Evolutionary conservation across 1,140 invertebrate species (phyloP).

Genomic region (Meloidogyne floridensis): DNA sequence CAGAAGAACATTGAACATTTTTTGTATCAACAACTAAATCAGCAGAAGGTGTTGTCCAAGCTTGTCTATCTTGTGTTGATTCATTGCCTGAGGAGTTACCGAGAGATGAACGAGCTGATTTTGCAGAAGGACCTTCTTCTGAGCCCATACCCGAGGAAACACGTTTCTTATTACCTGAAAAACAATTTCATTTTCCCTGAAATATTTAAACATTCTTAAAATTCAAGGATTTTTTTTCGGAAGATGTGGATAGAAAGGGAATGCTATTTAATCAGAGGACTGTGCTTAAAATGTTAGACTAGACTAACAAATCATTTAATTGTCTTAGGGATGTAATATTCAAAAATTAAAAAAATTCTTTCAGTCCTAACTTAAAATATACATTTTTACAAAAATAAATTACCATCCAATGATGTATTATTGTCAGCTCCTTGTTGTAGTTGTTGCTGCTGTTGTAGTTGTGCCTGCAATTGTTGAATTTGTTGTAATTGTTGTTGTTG

Average conservation of each 20-base stretch:
- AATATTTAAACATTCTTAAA: no score
- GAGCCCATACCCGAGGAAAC: neutral
- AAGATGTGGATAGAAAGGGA: no score
- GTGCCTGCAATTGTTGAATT: conserved; percentile 18
- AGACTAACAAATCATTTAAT: no score
- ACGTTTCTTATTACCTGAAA: neutral
- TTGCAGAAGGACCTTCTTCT: neutral
- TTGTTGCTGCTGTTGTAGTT: conserved; percentile 12
- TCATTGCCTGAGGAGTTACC: neutral
- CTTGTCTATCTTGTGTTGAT: neutral
- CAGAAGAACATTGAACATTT: neutral
- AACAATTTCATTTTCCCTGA: no score
- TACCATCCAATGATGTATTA: neutral
- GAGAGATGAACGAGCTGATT: neutral
- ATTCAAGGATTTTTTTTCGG: no score
- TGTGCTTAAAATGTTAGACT: no score
- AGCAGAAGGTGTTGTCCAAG: neutral
- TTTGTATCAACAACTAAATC: conserved; percentile 10
- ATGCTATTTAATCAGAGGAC: no score
- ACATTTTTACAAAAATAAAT: neutral
- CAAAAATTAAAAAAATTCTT: no score
- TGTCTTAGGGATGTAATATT: no score
- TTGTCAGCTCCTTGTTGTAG: neutral
- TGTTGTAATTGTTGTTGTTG: conserved; percentile 25
- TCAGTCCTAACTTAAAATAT: neutral